These are phyloP conservation scores for Cotesia congregata DNA, from an alignment of 2,888 invertebrate genomes.

Conservation along the genomic window DNA sequence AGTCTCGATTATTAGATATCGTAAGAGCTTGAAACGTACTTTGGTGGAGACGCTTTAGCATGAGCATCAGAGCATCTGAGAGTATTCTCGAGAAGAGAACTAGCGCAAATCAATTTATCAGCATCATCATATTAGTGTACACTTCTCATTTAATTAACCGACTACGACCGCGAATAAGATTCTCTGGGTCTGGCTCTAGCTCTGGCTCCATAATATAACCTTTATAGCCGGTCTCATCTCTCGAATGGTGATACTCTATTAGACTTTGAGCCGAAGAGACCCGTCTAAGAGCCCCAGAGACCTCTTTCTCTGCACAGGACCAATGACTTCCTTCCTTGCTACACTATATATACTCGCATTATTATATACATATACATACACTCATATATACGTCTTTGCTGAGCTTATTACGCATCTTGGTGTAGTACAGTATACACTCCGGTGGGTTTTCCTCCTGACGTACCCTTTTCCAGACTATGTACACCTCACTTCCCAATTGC, in stretches of 20 bases:
- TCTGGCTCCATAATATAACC: neutral
- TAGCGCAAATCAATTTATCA: constrained; percentile 30
- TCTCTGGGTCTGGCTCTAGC: neutral
- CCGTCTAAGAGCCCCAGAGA: neutral
- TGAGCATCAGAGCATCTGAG: neutral
- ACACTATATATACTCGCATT: neutral
- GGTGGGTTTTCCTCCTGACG: neutral
- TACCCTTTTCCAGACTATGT: neutral
- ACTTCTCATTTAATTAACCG: constrained; percentile 22
- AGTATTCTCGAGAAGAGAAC: constrained; percentile 5
- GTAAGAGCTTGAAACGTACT: constrained; percentile 4
- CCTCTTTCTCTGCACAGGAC: constrained; percentile 1
- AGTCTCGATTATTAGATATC: neutral
- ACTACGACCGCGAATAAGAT: constrained; percentile 10
- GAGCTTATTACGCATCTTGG: neutral
- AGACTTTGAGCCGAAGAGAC: neutral
- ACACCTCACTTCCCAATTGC: constrained; percentile 34
- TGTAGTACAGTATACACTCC: neutral
- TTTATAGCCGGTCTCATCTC: neutral
- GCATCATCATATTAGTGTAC: constrained; percentile 19
- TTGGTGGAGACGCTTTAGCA: neutral
- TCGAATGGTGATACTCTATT: neutral
- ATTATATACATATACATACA: too few species aligned
- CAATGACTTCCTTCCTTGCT: neutral
- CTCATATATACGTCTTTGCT: neutral